These are phyloP conservation scores for Brachionus calyciflorus DNA, from an alignment of 1,140 invertebrate genomes.

Conservation along the genomic window DNA sequence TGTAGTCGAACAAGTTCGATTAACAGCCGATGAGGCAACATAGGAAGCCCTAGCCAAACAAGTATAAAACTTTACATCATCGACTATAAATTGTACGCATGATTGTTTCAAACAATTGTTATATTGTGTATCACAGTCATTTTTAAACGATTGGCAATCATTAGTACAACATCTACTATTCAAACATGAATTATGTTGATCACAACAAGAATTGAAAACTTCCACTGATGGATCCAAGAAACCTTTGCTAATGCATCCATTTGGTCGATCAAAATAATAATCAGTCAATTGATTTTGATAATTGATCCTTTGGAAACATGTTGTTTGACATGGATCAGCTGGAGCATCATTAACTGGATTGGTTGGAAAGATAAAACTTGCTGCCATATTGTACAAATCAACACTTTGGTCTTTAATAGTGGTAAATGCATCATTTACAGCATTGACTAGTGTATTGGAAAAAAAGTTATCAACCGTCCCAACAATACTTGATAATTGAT, in stretches of 20 bases:
- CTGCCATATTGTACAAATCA: slow-evolving; percentile 12
- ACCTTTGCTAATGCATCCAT: slow-evolving; percentile 41
- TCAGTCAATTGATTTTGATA: slow-evolving; percentile 30
- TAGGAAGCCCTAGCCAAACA: slow-evolving; percentile 28
- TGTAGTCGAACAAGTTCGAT: slow-evolving; percentile 16
- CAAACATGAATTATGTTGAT: slow-evolving; percentile 34
- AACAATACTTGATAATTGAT: neutral
- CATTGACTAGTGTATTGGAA: neutral
- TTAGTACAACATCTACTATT: slow-evolving; percentile 39
- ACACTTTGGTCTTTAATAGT: slow-evolving; percentile 27
- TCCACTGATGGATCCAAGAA: slow-evolving; percentile 17
- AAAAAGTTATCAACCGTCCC: slow-evolving; percentile 40
- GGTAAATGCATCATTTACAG: slow-evolving; percentile 35
- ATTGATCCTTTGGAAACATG: slow-evolving; percentile 40
- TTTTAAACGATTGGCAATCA: slow-evolving; percentile 32
- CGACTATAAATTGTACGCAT: slow-evolving; percentile 14
- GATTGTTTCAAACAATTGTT: slow-evolving; percentile 28
- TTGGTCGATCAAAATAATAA: slow-evolving; percentile 45
- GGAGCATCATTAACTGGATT: neutral
- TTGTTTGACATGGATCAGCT: slow-evolving; percentile 22
- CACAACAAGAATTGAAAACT: slow-evolving; percentile 37
- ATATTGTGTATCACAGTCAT: slow-evolving; percentile 37
- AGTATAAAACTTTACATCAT: slow-evolving; percentile 36
- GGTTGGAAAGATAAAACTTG: neutral
- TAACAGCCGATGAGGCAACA: slow-evolving; percentile 35